Percentiles rank a stretch among this genome's conserved stretches.
phyloP scores from a whole-genome alignment of 2,888 invertebrate species.

The Punctoribates punctum region DNA sequence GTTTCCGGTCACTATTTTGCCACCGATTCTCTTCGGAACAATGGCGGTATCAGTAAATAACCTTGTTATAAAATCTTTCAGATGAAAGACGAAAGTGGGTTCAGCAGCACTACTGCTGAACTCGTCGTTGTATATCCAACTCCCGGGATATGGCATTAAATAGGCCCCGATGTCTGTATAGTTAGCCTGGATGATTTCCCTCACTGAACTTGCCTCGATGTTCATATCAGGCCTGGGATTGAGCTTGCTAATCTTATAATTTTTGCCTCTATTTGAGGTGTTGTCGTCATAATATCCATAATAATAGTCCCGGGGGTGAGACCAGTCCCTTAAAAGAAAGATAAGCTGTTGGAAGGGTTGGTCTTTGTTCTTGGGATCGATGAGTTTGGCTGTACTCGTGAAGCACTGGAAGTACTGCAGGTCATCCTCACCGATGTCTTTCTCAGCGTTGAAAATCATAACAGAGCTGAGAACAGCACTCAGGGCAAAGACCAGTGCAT shows the following conservation, averaged over 20 bases:
- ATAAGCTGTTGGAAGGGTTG: slow-evolving; percentile 48
- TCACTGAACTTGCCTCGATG: slow-evolving; percentile 83
- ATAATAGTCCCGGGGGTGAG: slow-evolving; percentile 46
- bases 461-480: slow-evolving; percentile 55
- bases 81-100: too few species aligned
- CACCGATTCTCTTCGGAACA: too few species aligned
- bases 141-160: slow-evolving; percentile 95
- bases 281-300: slow-evolving; percentile 14
- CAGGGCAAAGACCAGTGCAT: slow-evolving; percentile 60
- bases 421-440: not conserved
- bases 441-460: not conserved
- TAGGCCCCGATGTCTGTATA: slow-evolving; percentile 94
- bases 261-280: not conserved
- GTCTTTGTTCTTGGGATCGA: slow-evolving; percentile 38
- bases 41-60: too few species aligned
- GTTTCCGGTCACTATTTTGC: too few species aligned
- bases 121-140: too few species aligned
- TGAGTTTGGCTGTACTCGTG: slow-evolving; percentile 45
- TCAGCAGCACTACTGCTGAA: too few species aligned
- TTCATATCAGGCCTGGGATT: slow-evolving; percentile 73
- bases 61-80: too few species aligned
- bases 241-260: not conserved
- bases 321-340: slow-evolving; percentile 52
- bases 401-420: slow-evolving; percentile 39
- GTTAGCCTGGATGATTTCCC: slow-evolving; percentile 89